Evolutionary conservation across 2,113 vertebrate genomes (phyloP).

Genomic region (Dromaius novaehollandiae): DNA sequence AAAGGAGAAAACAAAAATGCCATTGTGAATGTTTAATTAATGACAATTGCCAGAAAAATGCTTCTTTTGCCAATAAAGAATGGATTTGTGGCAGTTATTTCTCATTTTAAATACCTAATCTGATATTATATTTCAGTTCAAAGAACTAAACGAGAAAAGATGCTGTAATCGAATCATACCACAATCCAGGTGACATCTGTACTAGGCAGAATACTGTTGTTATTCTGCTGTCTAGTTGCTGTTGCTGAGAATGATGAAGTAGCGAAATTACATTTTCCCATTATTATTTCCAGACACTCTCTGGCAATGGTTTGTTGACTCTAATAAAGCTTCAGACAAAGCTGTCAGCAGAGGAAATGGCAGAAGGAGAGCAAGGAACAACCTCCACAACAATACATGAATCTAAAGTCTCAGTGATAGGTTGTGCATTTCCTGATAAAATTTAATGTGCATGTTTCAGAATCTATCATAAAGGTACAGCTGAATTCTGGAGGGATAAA

Average conservation of each 20-base stretch:
- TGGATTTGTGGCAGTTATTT: constrained; percentile 41
- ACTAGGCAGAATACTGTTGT: constrained; percentile 78
- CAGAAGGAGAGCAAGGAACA: constrained; percentile 73
- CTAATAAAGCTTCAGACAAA: constrained; percentile 86
- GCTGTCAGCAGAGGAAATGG: constrained; percentile 82
- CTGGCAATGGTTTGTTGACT: constrained; percentile 83
- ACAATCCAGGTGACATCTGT: constrained; percentile 76
- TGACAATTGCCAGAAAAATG: constrained; percentile 32
- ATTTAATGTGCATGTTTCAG: constrained; percentile 62
- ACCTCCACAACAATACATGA: constrained; percentile 69
- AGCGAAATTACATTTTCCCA: constrained; percentile 83
- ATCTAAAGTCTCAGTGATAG: constrained; percentile 57
- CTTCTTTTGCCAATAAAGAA: constrained; percentile 16
- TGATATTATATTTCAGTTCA: constrained; percentile 66
- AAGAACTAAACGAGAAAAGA: constrained; percentile 68
- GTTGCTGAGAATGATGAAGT: constrained; percentile 79
- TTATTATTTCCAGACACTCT: constrained; percentile 84
- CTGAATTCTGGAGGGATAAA: constrained; percentile 65
- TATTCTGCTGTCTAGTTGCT: constrained; percentile 78
- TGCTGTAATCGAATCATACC: constrained; percentile 74
- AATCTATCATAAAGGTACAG: constrained; percentile 58
- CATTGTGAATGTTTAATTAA: constrained; percentile 11
- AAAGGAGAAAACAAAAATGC: constrained; percentile 3
- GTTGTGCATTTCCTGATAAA: constrained; percentile 64
- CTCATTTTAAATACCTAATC: constrained; percentile 66